Evolutionary conservation across 2,888 invertebrate species (phyloP), one percentile per base, ranked within the genome.

Genomic region (Enchytraeus crypticus): DNA sequence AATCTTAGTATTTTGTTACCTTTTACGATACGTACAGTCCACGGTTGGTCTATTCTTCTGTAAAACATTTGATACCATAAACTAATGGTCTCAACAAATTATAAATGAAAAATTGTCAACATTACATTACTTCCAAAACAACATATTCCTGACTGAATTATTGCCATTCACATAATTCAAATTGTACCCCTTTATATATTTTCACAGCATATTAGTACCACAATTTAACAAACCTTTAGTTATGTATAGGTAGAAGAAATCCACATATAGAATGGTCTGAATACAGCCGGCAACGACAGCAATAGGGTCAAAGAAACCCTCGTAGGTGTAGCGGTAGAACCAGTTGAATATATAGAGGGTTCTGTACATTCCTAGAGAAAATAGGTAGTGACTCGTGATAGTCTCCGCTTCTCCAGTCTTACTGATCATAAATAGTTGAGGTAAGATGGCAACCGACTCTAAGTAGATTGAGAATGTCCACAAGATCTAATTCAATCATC

Each of bases 401-500:
- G 95, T 96, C 81, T 98, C 98, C n/a, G 98, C 98, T 81, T 98
- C 97, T 21, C 82, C 82, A 32, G 96, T 97, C 82, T 81, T 81
- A 66, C 92, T 95, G 49, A 99, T 95, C 85, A 98, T 85, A 82
- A 98, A 99, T 70, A 99, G n/a, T n/a, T n/a, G n/a, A n/a, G n/a
- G n/a, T n/a, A n/a, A n/a, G n/a, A n/a, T n/a, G n/a, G n/a, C n/a
- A n/a, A n/a, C n/a, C n/a, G n/a, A n/a, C n/a, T n/a, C n/a, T n/a
- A n/a, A n/a, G n/a, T n/a, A n/a, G n/a, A 82, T 99, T 75, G 95
- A 96, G 83, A 97, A 98, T 63, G 98, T 96, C 98, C 98, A 98
- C 72, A 97, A 82, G 68, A 98, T 84, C 90, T 91, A 79, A 55
- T 83, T 83, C n/a, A n/a, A n/a, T n/a, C n/a, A n/a, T n/a, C n/a